A percentile compares a stretch with the other conserved stretches of the same genome.
phyloP scores from a whole-genome alignment of 2,797 vertebrate genomes.

The Micropoecilia bifurca region DNA sequence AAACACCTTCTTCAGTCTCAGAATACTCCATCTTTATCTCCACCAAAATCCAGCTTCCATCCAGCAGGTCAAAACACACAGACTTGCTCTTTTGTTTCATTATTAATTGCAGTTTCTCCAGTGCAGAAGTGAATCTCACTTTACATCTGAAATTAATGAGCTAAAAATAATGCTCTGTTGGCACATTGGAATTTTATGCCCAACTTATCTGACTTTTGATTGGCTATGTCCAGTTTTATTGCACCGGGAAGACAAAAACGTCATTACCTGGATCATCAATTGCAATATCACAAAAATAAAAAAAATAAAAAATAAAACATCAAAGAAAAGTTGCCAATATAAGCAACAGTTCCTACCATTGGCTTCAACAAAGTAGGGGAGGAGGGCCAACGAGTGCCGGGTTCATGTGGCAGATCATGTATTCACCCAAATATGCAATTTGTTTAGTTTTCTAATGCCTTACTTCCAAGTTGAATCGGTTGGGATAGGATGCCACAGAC shows the following conservation, averaged over 20 bases:
- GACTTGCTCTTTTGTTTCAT: neutral
- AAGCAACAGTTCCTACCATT: neutral
- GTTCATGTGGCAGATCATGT: too few relatives aligned
- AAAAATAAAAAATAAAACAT: neutral
- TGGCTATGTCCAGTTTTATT: neutral
- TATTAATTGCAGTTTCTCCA: neutral
- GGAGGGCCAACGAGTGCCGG: neutral
- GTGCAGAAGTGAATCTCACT: neutral
- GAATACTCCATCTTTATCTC: neutral
- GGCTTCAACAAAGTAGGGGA: neutral
- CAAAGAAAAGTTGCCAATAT: neutral
- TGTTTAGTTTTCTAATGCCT: neutral
- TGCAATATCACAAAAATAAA: neutral
- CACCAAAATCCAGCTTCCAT: neutral
- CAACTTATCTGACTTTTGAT: neutral
- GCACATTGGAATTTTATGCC: constrained; percentile 1
- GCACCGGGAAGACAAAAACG: neutral
- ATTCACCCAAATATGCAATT: neutral
- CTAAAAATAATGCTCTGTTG: neutral
- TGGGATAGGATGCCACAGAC: neutral
- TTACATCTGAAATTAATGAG: constrained; percentile 6
- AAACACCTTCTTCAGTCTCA: neutral
- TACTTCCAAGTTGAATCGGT: neutral
- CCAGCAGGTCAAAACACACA: neutral
- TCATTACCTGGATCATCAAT: constrained; percentile 11